Conservation (phyloP, 2,888 invertebrate species). For the Meiosimyza decipiens region DNA sequence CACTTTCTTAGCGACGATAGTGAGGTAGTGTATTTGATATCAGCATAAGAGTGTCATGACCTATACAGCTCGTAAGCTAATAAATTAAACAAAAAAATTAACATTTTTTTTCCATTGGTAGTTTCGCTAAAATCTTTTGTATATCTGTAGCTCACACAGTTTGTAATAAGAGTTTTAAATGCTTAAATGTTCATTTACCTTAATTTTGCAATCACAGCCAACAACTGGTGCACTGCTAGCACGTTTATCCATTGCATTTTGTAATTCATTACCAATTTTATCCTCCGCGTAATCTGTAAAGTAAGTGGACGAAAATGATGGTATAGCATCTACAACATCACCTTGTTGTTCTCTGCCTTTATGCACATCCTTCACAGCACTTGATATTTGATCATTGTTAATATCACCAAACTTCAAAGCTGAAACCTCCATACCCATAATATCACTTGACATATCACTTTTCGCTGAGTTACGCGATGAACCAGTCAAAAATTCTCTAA, state of each 20-base stretch:
- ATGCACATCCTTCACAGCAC: no score
- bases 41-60: no score
- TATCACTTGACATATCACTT: slow-evolving; percentile 9
- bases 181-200: slow-evolving; percentile 46
- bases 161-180: no score
- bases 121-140: no score
- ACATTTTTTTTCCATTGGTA: no score
- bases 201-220: slow-evolving; percentile 64
- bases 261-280: slow-evolving; percentile 45
- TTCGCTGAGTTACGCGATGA: not conserved
- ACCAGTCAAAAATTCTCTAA: slow-evolving; percentile 8
- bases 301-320: slow-evolving; percentile 40
- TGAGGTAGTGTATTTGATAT: no score
- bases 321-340: not conserved
- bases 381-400: no score
- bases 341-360: no score
- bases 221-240: slow-evolving; percentile 43
- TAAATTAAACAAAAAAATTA: no score
- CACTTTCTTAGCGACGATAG: no score
- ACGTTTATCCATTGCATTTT: slow-evolving; percentile 48
- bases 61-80: no score
- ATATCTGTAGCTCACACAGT: no score
- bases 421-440: not conserved
- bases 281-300: slow-evolving; percentile 56
- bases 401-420: not conserved